Evolutionary conservation across 2,888 invertebrate species (phyloP).

Genomic region (Drosophila borealis): DNA sequence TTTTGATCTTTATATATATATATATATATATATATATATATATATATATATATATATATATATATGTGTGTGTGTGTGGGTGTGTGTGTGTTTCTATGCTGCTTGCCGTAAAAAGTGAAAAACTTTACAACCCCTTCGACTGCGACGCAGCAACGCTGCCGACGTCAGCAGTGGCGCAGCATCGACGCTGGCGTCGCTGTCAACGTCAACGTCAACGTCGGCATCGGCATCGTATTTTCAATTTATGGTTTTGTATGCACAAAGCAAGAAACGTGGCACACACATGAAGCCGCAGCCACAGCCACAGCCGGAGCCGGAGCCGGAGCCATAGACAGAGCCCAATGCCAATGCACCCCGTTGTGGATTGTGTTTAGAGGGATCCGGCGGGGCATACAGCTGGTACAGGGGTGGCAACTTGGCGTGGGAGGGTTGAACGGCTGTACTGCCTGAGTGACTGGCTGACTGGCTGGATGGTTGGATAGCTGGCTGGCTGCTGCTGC

Average conservation of each 20-base stretch:
- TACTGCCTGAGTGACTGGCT: conserved; percentile 18
- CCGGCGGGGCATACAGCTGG: conserved; percentile 29
- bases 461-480: conserved; percentile 11
- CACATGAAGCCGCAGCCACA: conserved; percentile 33
- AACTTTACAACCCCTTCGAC: conserved; percentile 73
- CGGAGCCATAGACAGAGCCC: conserved; percentile 42
- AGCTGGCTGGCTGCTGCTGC: conserved; percentile 28
- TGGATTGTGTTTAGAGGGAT: conserved; percentile 45
- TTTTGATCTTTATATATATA: conserved; percentile 56
- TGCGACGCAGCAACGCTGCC: conserved; percentile 26
- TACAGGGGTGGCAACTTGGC: conserved; percentile 24
- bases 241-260: conserved; percentile 74
- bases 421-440: conserved; percentile 22
- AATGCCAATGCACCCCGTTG: conserved; percentile 69
- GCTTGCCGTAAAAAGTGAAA: conserved; percentile 73
- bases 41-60: conserved; percentile 14
- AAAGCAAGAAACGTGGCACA: conserved; percentile 41
- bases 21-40: conserved; percentile 9
- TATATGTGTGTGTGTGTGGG: conserved; percentile 15
- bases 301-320: conserved; percentile 9
- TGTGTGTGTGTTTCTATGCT: conserved; percentile 28
- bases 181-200: conserved; percentile 26
- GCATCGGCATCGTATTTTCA: conserved; percentile 68
- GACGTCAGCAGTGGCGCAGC: conserved; percentile 30
- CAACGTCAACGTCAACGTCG: conserved; percentile 16